Base-by-base conservation (phyloP, 2,888 invertebrate genomes). In the Pseudoips prasinana region DNA sequence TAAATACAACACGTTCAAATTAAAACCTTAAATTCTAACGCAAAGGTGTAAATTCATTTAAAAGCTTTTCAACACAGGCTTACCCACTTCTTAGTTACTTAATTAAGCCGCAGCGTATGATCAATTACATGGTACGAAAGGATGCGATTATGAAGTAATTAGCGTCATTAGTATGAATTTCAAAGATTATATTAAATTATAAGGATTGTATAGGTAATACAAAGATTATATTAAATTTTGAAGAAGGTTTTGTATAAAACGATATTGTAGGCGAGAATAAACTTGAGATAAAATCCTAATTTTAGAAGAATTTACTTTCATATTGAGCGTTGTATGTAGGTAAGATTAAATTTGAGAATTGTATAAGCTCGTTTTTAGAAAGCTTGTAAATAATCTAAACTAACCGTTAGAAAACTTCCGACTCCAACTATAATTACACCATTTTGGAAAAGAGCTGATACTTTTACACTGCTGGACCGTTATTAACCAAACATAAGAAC, bases 91-190 rank as follows among this genome's bases (percentile, higher is more conserved):
- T 19, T 28, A 39, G 34, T n/a, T 23, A 39, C 37, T 42, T 54
- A 55, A 54, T 55, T 49, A 54, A 29, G 22, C 33, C 29, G 28
- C 40, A 39, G 30, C 22, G 37, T 57, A 54, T 54, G 55, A 55
- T 54, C 50, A 58, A 58, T 57, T 54, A 55, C 25, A 22, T 26
- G 19, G 7, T 26, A 29, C n/a, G 25, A 33, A 34, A 29, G 33
- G 38, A 53, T 39, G 39, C 46, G 40, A 58, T 55, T 46, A 58
- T 30, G 33, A 14, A 38, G 24, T 46, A 46, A 54, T 58, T 55
- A 54, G 40, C 25, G 22, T 41, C 25, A 54, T 46, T 43, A 35
- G 7, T 25, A 27, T 8, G 26, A 25, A 29, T 33, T 20, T 32
- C 26, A 51, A 36, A 40, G 27, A 40, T 44, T 30, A 35, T 28